A percentile compares a stretch with the other conserved stretches of the same genome.
Evolutionary conservation across 1,140 invertebrate species (phyloP).

Genomic region (Calosoma granatense): DNA sequence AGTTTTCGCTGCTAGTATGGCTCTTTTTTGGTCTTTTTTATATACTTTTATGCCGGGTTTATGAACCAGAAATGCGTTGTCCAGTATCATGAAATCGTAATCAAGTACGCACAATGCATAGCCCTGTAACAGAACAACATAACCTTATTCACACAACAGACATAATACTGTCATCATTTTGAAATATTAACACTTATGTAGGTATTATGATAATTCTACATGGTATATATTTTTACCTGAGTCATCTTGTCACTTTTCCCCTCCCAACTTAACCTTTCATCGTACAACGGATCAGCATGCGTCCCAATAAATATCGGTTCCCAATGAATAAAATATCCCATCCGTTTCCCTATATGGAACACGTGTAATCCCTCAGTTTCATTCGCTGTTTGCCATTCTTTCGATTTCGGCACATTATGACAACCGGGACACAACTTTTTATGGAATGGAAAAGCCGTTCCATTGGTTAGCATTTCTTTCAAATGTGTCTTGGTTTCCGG

Average conservation of each 20-base stretch:
- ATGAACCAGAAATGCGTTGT: slow-evolving; percentile 82
- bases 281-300: slow-evolving; percentile 77
- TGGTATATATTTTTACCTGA: too few species aligned
- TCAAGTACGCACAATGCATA: slow-evolving; percentile 78
- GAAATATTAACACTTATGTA: slow-evolving; percentile 4
- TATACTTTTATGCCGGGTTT: slow-evolving; percentile 76
- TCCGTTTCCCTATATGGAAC: slow-evolving; percentile 75
- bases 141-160: neutral
- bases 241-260: slow-evolving; percentile 91
- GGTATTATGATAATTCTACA: too few species aligned
- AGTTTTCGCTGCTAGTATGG: slow-evolving; percentile 64
- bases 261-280: slow-evolving; percentile 80
- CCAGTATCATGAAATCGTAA: slow-evolving; percentile 82
- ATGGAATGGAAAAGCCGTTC: slow-evolving; percentile 80
- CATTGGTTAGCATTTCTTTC: slow-evolving; percentile 60
- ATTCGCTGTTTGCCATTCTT: slow-evolving; percentile 67
- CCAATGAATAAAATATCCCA: slow-evolving; percentile 72
- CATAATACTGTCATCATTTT: neutral
- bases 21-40: slow-evolving; percentile 63
- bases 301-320: slow-evolving; percentile 85
- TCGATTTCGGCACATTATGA: slow-evolving; percentile 75
- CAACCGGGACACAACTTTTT: slow-evolving; percentile 81
- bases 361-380: slow-evolving; percentile 61
- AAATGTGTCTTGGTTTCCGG: slow-evolving; percentile 66
- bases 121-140: slow-evolving; percentile 47